Percentiles rank a stretch among this genome's conserved stretches.
These are phyloP conservation scores for Petrocephalus sullivani DNA, from an alignment of 2,797 vertebrate genomes.

Conservation along the genomic window DNA sequence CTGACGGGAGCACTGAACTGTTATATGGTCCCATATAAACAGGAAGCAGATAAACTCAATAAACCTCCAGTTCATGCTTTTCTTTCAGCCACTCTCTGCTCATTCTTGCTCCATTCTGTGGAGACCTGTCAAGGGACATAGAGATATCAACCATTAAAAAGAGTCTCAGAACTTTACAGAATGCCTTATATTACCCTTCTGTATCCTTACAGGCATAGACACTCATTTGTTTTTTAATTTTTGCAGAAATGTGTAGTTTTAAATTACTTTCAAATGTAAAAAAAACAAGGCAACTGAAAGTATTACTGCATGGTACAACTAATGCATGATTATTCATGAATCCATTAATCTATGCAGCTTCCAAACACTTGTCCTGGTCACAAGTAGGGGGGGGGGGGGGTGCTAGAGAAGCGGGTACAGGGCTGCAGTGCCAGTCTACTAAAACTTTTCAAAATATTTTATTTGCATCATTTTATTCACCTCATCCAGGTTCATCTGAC, in stretches of 20 bases:
- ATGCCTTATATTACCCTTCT: not conserved
- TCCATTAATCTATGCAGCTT: not conserved
- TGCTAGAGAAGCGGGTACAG: not conserved
- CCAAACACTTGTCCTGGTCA: not conserved
- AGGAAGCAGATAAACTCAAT: constrained; percentile 99
- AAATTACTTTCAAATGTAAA: not conserved
- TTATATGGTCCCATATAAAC: constrained; percentile 99
- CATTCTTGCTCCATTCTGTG: constrained; percentile 99
- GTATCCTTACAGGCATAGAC: not conserved
- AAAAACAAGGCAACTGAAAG: not conserved
- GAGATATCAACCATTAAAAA: constrained; percentile 25
- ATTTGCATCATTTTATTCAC: not conserved
- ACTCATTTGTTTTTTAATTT: not conserved
- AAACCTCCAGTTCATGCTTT: constrained; percentile 99
- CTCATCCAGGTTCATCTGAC: not conserved
- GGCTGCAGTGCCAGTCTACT: not conserved
- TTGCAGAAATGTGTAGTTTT: not conserved
- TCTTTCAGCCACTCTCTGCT: constrained; percentile 98
- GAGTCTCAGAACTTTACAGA: not conserved
- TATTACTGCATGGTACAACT: not conserved
- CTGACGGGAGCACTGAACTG: constrained; percentile 93
- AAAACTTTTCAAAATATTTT: too few species aligned
- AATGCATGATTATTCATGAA: not conserved
- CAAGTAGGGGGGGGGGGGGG: not conserved
- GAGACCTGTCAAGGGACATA: constrained; percentile 73